A percentile compares a stretch with the other conserved stretches of the same genome.
Evolutionary conservation across 2,888 invertebrate genomes (phyloP).

Genomic region (Salpingus planirostris): DNA sequence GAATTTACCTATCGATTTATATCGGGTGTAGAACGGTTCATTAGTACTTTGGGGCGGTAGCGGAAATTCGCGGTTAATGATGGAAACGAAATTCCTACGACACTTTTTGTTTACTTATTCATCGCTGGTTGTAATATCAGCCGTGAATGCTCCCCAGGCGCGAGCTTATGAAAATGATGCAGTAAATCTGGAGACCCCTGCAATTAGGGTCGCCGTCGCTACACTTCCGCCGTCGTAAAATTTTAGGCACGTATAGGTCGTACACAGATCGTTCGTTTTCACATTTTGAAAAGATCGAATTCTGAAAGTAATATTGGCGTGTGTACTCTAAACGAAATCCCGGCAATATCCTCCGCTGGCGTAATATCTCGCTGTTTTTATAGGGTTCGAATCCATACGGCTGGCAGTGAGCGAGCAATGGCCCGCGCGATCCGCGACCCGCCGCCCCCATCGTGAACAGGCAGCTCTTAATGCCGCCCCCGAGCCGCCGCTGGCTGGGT

Average conservation of each 20-base stretch:
- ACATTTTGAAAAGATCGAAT: constrained; percentile 27
- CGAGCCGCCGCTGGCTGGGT: constrained; percentile 7
- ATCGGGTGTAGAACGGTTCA: too few species aligned
- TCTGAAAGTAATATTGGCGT: constrained; percentile 33
- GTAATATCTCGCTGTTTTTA: constrained; percentile 34
- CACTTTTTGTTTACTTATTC: constrained; percentile 1
- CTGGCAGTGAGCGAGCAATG: constrained; percentile 14
- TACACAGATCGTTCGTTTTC: constrained; percentile 11
- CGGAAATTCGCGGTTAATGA: too few species aligned
- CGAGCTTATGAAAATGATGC: too few species aligned
- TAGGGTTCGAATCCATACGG: constrained; percentile 28
- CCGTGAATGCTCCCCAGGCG: too few species aligned
- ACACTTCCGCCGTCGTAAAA: constrained; percentile 3
- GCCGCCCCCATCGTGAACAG: constrained; percentile 10
- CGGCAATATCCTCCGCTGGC: constrained; percentile 29
- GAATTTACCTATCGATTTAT: too few species aligned
- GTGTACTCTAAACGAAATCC: constrained; percentile 33
- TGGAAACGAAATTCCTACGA: neutral
- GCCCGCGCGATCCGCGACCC: constrained; percentile 14
- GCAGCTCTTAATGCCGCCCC: constrained; percentile 7
- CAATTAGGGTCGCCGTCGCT: neutral
- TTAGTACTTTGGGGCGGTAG: too few species aligned
- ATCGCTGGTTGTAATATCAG: too few species aligned
- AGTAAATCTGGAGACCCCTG: too few species aligned
- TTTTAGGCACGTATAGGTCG: constrained; percentile 10